These are phyloP conservation scores for Hippocampus comes DNA, from an alignment of 2,113 vertebrate genomes.

Conservation along the genomic window DNA sequence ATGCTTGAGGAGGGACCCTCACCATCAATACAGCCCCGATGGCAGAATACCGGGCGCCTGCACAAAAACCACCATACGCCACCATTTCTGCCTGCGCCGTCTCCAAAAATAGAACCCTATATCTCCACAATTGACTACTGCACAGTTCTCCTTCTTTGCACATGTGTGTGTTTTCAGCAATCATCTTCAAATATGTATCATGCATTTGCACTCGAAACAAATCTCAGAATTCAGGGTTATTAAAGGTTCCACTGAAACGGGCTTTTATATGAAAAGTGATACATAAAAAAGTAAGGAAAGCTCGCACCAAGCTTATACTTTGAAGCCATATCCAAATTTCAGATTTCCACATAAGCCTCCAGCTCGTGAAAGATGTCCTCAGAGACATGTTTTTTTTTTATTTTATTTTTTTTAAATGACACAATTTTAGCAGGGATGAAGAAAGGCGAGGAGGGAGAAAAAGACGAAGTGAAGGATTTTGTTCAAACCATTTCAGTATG, in stretches of 20 bases:
- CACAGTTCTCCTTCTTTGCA: too few relatives aligned
- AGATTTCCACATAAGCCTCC: neutral
- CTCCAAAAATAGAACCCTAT: too few relatives aligned
- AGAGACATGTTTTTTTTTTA: neutral
- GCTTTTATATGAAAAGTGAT: neutral
- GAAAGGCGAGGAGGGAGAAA: conserved; percentile 26
- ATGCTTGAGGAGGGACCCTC: too few relatives aligned
- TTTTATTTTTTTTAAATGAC: neutral
- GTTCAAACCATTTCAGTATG: conserved; percentile 39
- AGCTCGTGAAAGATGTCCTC: neutral
- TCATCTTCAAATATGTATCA: neutral
- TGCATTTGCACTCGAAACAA: neutral
- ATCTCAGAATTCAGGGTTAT: neutral
- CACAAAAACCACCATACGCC: too few relatives aligned
- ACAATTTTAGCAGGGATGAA: conserved; percentile 19
- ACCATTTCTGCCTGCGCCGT: too few relatives aligned
- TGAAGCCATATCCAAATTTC: neutral
- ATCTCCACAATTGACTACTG: too few relatives aligned
- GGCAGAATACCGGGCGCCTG: too few relatives aligned
- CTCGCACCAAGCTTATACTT: neutral
- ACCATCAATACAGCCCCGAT: too few relatives aligned
- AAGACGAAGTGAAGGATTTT: conserved; percentile 30
- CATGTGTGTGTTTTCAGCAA: neutral
- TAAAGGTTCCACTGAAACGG: neutral
- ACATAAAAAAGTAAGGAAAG: neutral